A percentile compares a stretch with the other conserved stretches of the same genome.
phyloP scores from a whole-genome alignment of 2,888 invertebrate species.

The Luperina testacea region DNA sequence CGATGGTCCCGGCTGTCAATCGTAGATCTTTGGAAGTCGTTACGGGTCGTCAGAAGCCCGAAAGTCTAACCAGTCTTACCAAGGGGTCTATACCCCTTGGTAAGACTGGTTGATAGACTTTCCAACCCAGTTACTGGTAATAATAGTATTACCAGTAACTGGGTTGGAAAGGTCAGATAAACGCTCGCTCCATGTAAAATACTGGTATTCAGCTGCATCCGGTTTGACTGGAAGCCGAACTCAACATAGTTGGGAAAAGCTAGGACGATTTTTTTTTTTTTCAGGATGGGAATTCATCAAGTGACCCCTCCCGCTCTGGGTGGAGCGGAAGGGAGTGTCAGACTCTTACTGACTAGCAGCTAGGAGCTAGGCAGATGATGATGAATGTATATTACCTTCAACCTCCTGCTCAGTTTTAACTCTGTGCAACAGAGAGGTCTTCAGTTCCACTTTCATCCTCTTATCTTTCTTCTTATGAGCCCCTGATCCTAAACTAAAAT shows the following conservation, averaged over 20 bases:
- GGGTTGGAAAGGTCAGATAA: not conserved
- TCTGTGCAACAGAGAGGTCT: constrained; percentile 71
- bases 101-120: too few species aligned
- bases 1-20: not conserved
- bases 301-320: too few species aligned
- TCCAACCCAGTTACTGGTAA: too few species aligned
- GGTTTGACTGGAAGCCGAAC: not conserved
- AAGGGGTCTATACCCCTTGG: too few species aligned
- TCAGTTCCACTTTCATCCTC: constrained; percentile 77
- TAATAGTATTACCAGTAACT: too few species aligned
- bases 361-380: too few species aligned
- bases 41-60: not conserved
- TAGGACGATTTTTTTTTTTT: too few species aligned
- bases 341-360: too few species aligned
- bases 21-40: not conserved
- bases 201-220: not conserved
- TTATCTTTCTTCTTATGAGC: constrained; percentile 89
- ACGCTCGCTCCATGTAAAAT: too few species aligned
- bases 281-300: too few species aligned
- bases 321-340: too few species aligned
- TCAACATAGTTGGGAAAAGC: not conserved
- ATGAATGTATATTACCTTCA: constrained; percentile 70
- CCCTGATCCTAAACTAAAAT: too few species aligned
- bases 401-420: constrained; percentile 72
- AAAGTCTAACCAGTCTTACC: not conserved